Base-by-base conservation (phyloP, 2,888 invertebrate genomes). In the Aphodius sticticus region DNA sequence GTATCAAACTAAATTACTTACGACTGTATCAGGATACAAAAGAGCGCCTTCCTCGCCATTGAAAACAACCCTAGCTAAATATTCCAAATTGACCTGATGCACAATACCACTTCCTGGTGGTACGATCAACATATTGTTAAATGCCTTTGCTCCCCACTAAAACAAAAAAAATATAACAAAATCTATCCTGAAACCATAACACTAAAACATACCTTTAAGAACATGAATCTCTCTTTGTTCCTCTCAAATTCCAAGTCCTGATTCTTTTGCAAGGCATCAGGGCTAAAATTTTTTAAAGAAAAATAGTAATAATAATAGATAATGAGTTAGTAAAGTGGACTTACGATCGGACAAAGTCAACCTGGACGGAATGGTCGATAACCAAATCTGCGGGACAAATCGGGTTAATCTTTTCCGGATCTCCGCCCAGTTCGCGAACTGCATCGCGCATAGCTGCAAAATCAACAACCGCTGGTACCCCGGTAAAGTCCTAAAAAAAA, bases 391-490 rank as follows among this genome's bases (percentile, higher is more conserved):
- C 97, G 0, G 99, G 99, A 86, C 99, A 99, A 80, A 97, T 94
- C 0, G 99, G 99, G 91, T 99, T 99, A 86, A 99, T 99, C 88
- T 95, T 95, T 84, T 97, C 92, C 0, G 98, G 96, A 90, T 99
- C 92, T 0, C 98, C 98, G 0, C 96, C 96, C 5, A 99, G 90
- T 26, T 91, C 90, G 84, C 95, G 93, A 0, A 99, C 97, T 0
- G 98, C 98, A 89, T 99, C 98, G 80, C 99, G 92, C 99, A 99
- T 99, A 0, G 98, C 98, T 14, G 99, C 99, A 90, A 99, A 97
- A 90, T 99, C 99, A 0, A 99, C 99, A 35, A 99, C 97, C 0
- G 98, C 99, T 0, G 99, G 99, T 0, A 99, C 99, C 3, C 99
- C 99, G 14, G 99, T 99, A 83, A 97, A 93, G 88, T 97, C 97